phyloP scores from a whole-genome alignment of 1,140 invertebrate species.

The Pseudachorutes palmiensis region DNA sequence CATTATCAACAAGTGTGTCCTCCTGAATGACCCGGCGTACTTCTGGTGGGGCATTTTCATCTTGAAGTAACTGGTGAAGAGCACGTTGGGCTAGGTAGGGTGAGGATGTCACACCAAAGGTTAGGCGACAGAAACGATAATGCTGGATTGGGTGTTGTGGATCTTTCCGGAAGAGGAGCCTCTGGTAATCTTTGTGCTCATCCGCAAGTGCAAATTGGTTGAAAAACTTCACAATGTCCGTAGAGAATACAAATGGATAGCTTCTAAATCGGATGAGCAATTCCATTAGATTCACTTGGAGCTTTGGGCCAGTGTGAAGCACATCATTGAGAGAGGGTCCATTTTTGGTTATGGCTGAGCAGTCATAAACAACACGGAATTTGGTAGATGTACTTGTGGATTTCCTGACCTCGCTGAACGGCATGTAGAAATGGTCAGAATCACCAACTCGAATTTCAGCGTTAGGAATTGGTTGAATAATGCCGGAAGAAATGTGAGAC shows the following conservation, averaged over 20 bases:
- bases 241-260: conserved; percentile 27
- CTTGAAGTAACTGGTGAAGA: conserved; percentile 34
- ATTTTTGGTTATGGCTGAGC: conserved; percentile 15
- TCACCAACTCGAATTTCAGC: conserved; percentile 13
- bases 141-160: conserved; percentile 26
- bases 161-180: conserved; percentile 37
- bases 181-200: conserved; percentile 7
- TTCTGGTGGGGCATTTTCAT: conserved; percentile 13
- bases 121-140: conserved; percentile 41
- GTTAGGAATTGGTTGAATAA: conserved; percentile 33
- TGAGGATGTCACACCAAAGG: conserved; percentile 41
- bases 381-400: conserved; percentile 26
- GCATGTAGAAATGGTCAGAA: conserved; percentile 32
- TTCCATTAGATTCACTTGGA: conserved; percentile 25
- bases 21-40: conserved; percentile 17
- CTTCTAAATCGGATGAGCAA: conserved; percentile 21
- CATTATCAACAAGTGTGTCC: conserved; percentile 43
- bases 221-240: conserved; percentile 38
- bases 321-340: conserved; percentile 30
- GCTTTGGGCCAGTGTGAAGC: conserved; percentile 24
- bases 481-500: conserved; percentile 36
- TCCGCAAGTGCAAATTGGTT: conserved; percentile 27
- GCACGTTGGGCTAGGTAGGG: conserved; percentile 40
- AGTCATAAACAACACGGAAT: conserved; percentile 32
- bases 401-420: conserved; percentile 30